Base-by-base conservation (phyloP, 2,797 vertebrate species). In the Malacoctenus gilli region DNA sequence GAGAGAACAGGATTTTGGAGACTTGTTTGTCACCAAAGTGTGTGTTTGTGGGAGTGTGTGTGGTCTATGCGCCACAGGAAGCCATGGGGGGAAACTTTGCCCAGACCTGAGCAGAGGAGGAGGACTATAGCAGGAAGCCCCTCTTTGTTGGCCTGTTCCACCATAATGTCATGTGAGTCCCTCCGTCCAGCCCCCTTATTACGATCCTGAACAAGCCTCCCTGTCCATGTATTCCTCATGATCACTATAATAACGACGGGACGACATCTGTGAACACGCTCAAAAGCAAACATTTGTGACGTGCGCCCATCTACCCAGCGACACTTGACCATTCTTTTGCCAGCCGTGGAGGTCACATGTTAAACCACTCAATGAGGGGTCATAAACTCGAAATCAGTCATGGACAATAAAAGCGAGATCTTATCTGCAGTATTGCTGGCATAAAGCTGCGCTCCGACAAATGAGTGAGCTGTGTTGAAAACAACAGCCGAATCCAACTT, bases 41-140 rank as follows among this genome's bases (percentile, higher is more conserved):
- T 69, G 60, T 62, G 18, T 71, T 55, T 13, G 32, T n/a, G 32
- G 3, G 13, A 46, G 34, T 50, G 56, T 64, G 75, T 69, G 69
- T 31, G 71, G 52, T 57, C 39, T 49, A 19, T 73, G 62, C 86
- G 78, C 70, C 84, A 85, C 78, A 86, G 86, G 83, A 89, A 85
- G 73, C 66, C 10, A 38, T 28, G 28, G 21, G 55, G 66, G 87
- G 80, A 82, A 81, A 77, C 52, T 3, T 77, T 80, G 79, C 68
- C 80, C 83, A 81, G 86, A 87, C 82, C 79, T 70, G 77, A 87
- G 82, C 71, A 74, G 72, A 69, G 75, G 71, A 54, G 51, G 62
- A 77, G 72, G 82, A 91, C 88, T 90, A 90, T 87, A 54, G 84
- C 84, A 91, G 89, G 90, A 91, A 90, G 86, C 83, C 50, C 25